Evolutionary conservation across 2,113 vertebrate species (phyloP).

Genomic region (Rhinoderma darwinii): DNA sequence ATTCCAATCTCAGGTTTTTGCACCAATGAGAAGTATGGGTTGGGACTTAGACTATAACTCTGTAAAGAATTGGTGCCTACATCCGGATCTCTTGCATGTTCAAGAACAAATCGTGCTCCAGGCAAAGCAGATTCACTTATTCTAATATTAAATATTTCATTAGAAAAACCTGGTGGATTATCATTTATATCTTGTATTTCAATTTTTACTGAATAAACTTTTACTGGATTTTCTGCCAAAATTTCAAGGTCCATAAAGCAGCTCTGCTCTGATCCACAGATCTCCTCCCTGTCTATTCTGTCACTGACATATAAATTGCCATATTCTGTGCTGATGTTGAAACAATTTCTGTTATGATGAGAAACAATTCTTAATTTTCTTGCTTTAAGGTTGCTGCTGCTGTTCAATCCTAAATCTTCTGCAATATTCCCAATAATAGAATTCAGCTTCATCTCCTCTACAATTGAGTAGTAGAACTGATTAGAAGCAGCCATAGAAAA

Average conservation of each 20-base stretch:
- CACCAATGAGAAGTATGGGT: conserved; percentile 66
- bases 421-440: conserved; percentile 71
- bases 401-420: conserved; percentile 69
- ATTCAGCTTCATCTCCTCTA: conserved; percentile 70
- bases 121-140: conserved; percentile 64
- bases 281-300: conserved; percentile 69
- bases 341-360: conserved; percentile 31
- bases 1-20: conserved; percentile 61
- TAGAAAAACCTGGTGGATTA: conserved; percentile 65
- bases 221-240: conserved; percentile 61
- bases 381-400: conserved; percentile 61
- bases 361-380: conserved; percentile 68
- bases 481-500: conserved; percentile 21
- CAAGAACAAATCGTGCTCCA: conserved; percentile 66
- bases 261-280: conserved; percentile 66
- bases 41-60: conserved; percentile 66
- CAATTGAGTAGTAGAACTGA: conserved; percentile 70
- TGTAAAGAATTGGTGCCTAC: conserved; percentile 69
- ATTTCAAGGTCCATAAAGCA: conserved; percentile 74
- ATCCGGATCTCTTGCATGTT: conserved; percentile 60
- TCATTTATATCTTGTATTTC: conserved; percentile 72
- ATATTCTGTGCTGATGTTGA: conserved; percentile 51
- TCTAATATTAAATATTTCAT: conserved; percentile 61
- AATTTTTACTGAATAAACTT: conserved; percentile 63
- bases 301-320: conserved; percentile 68